Evolutionary conservation across 1,140 invertebrate genomes (phyloP).

Genomic region (Zaprionus gabonicus): DNA sequence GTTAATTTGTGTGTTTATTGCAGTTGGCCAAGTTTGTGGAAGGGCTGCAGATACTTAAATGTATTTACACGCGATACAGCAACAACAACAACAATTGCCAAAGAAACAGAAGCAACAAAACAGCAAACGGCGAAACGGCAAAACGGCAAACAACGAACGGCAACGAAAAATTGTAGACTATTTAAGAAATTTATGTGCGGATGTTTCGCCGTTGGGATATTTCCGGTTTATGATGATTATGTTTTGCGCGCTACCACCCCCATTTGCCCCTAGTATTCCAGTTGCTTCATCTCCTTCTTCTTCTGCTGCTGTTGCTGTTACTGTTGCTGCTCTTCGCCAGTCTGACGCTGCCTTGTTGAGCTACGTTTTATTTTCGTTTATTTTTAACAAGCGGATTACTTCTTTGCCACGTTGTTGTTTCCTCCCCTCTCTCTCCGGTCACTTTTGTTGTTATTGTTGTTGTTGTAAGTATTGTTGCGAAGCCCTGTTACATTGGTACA

Average conservation of each 20-base stretch:
- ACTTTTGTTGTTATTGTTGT: constrained; percentile 13
- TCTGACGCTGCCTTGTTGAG: constrained; percentile 24
- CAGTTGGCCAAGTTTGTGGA: constrained; percentile 77
- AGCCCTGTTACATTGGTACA: not conserved
- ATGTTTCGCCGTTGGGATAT: constrained; percentile 84
- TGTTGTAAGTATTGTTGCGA: constrained; percentile 17
- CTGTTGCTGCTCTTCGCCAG: not conserved
- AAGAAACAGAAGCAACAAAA: constrained; percentile 32
- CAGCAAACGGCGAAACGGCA: constrained; percentile 40
- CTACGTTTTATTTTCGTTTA: constrained; percentile 75
- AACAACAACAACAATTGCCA: constrained; percentile 47
- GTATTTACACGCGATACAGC: constrained; percentile 72
- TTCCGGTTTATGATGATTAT: constrained; percentile 84
- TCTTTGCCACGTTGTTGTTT: constrained; percentile 48
- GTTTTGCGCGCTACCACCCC: constrained; percentile 61
- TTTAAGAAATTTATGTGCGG: constrained; percentile 84
- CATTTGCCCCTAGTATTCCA: constrained; percentile 9
- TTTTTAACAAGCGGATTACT: constrained; percentile 82
- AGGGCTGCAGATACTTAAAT: constrained; percentile 70
- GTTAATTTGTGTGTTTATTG: constrained; percentile 83
- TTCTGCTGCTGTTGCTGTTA: not conserved
- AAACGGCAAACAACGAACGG: constrained; percentile 71
- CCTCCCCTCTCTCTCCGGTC: not conserved
- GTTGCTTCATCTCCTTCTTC: too few species aligned
- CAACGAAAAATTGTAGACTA: constrained; percentile 81